phyloP scores from a whole-genome alignment of 2,888 invertebrate species.

The Hyppa rectilinea region DNA sequence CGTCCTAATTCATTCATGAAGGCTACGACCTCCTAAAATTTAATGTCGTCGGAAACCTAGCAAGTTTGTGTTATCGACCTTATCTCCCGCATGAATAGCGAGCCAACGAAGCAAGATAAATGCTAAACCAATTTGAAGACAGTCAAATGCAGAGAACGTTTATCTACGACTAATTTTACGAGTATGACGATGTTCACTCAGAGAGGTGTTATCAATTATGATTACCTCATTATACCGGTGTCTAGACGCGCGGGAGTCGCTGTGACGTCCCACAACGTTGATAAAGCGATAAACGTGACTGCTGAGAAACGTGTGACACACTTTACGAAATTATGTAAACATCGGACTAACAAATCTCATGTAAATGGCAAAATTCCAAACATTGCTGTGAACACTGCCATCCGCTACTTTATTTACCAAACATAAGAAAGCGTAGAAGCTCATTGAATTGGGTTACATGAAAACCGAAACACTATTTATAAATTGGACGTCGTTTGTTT shows the following conservation, averaged over 20 bases:
- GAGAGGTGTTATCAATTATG: slow-evolving; percentile 49
- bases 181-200: slow-evolving; percentile 20
- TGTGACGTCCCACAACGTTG: slow-evolving; percentile 39
- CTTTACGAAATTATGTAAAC: slow-evolving; percentile 67
- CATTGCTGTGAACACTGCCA: slow-evolving; percentile 47
- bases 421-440: slow-evolving; percentile 22
- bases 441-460: slow-evolving; percentile 26
- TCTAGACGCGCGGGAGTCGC: slow-evolving; percentile 57
- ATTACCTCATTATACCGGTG: slow-evolving; percentile 43
- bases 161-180: slow-evolving; percentile 17
- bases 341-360: slow-evolving; percentile 51
- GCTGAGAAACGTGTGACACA: slow-evolving; percentile 65
- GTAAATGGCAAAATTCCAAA: slow-evolving; percentile 63
- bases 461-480: slow-evolving; percentile 43
- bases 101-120: slow-evolving; percentile 76
- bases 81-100: slow-evolving; percentile 52
- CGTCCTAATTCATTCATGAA: slow-evolving; percentile 63
- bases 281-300: slow-evolving; percentile 62
- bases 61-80: slow-evolving; percentile 70
- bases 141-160: slow-evolving; percentile 36
- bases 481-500: slow-evolving; percentile 20
- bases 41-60: slow-evolving; percentile 68
- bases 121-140: slow-evolving; percentile 67
- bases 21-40: slow-evolving; percentile 67
- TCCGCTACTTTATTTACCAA: slow-evolving; percentile 38